Evolutionary conservation across 2,888 invertebrate genomes (phyloP).

Genomic region (Peribatodes rhomboidaria): DNA sequence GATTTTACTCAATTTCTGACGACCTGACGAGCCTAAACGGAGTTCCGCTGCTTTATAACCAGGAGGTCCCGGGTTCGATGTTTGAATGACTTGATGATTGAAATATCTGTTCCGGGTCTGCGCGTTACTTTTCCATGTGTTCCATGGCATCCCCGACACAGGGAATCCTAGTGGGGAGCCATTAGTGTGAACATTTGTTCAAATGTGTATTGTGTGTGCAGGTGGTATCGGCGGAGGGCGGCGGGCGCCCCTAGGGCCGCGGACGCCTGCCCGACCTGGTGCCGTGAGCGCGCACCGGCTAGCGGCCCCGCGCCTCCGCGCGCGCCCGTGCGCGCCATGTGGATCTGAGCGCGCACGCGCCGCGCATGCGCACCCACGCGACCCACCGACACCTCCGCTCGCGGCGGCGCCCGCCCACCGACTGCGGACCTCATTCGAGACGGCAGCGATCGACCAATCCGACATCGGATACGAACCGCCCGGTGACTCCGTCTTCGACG

Average conservation of each 20-base stretch:
- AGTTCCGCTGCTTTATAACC: too few species aligned
- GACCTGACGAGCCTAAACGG: too few species aligned
- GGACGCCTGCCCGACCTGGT: constrained; percentile 87
- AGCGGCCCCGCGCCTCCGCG: constrained; percentile 49
- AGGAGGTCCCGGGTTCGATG: too few species aligned
- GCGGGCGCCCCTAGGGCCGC: constrained; percentile 85
- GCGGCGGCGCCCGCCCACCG: background rate
- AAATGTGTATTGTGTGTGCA: constrained; percentile 40
- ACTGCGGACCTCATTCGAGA: background rate
- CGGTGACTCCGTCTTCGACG: constrained; percentile 1
- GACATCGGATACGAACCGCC: background rate
- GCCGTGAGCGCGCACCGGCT: constrained; percentile 80
- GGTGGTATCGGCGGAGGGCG: constrained; percentile 78
- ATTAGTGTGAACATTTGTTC: background rate
- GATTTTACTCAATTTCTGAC: too few species aligned
- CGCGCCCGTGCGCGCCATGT: constrained; percentile 38
- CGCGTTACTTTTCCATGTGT: too few species aligned
- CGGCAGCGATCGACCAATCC: background rate
- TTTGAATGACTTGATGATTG: background rate
- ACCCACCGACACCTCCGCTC: constrained; percentile 16
- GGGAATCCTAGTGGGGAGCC: too few species aligned
- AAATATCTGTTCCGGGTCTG: background rate
- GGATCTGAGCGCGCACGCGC: constrained; percentile 46
- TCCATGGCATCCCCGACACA: too few species aligned
- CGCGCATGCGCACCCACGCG: constrained; percentile 39